These are phyloP conservation scores for Paracentrotus lividus DNA, from an alignment of 53 echinoderm and acorn worm genomes.

Conservation along the genomic window DNA sequence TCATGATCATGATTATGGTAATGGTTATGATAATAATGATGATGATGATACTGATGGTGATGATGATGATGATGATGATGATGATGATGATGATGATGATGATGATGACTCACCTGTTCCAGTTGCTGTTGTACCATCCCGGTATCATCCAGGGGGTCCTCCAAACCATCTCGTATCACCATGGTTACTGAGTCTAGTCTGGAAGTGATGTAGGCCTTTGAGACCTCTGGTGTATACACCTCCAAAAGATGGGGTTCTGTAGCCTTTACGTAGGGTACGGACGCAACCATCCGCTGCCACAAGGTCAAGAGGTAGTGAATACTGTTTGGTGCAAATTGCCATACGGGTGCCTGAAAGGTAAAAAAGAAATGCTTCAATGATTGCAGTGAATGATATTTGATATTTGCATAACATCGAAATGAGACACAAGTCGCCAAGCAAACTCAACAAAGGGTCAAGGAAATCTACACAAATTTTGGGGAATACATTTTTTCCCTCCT, in stretches of 20 bases:
- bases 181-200: conserved; percentile 90
- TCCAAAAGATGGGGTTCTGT: conserved; percentile 97
- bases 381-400: no score
- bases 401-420: no score
- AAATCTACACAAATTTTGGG: no score
- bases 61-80: no score
- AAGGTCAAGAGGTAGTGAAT: conserved; percentile 98
- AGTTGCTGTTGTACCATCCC: conserved; percentile 98
- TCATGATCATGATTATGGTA: no score
- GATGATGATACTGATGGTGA: no score
- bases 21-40: no score
- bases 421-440: no score
- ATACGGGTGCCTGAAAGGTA: conserved; percentile 79
- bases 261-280: conserved; percentile 99
- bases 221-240: conserved; percentile 97
- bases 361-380: no score
- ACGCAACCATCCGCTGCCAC: conserved; percentile 99
- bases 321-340: conserved; percentile 99
- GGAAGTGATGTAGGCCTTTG: conserved; percentile 99
- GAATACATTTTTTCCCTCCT: no score
- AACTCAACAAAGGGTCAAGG: no score
- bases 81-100: no score
- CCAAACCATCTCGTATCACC: conserved; percentile 89
- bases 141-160: conserved; percentile 94
- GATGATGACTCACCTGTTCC: conserved; percentile 93